Evolutionary conservation across 2,797 vertebrate genomes (phyloP).

Genomic region (Phylloscopus collybita): DNA sequence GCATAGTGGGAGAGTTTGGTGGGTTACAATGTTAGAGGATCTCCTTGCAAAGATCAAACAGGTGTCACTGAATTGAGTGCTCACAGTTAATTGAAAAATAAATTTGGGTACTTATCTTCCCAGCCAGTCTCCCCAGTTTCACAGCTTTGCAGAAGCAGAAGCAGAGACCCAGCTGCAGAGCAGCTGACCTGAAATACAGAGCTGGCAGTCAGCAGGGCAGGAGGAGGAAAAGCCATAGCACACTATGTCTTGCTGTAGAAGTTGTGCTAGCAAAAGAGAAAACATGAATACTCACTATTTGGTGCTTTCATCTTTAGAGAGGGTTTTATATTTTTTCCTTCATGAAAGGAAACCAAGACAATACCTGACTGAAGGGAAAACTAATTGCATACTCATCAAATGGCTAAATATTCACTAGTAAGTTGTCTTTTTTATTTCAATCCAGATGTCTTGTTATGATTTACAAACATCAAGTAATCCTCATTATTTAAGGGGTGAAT

Average conservation of each 20-base stretch:
- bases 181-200: background rate
- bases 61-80: background rate
- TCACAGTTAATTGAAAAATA: background rate
- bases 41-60: background rate
- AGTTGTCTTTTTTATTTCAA: background rate
- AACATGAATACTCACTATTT: background rate
- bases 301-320: background rate
- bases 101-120: background rate
- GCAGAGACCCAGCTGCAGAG: background rate
- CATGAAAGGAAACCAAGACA: background rate
- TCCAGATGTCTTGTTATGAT: background rate
- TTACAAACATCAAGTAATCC: background rate
- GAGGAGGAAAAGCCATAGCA: background rate
- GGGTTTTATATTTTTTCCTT: background rate
- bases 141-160: background rate
- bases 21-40: background rate
- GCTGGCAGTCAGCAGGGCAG: background rate
- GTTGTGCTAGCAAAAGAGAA: background rate
- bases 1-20: background rate
- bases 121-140: background rate
- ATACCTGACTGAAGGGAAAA: background rate
- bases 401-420: background rate
- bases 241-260: background rate
- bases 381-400: rapidly evolving
- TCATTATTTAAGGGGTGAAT: background rate